A percentile compares a stretch with the other conserved stretches of the same genome.
Conservation (phyloP, 2,888 invertebrate species). For the Malacosoma neustria region DNA sequence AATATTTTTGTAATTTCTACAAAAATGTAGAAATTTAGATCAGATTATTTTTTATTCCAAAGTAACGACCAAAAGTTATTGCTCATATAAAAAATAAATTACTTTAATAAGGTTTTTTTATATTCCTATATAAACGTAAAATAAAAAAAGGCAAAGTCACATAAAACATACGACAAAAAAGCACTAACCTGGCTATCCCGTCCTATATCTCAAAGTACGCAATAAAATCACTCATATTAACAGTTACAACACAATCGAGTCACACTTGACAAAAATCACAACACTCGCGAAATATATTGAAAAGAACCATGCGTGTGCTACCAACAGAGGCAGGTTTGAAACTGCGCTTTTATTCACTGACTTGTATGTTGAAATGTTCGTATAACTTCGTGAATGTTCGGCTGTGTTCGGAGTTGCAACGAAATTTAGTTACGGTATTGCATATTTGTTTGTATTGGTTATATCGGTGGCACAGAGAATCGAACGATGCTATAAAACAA, state of each 20-base stretch:
- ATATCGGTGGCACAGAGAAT: conserved; percentile 13
- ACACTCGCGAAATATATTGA: conserved; percentile 12
- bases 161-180: background rate
- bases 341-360: conserved; percentile 33
- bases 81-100: too few relatives aligned
- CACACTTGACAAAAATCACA: conserved; percentile 32
- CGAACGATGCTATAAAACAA: conserved; percentile 15
- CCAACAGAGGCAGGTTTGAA: conserved; percentile 26
- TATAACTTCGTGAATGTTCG: conserved; percentile 31
- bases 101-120: too few relatives aligned
- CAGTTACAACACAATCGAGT: conserved; percentile 24
- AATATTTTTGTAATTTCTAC: too few relatives aligned
- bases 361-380: conserved; percentile 39
- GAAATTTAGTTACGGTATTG: conserved; percentile 14
- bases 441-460: conserved; percentile 23
- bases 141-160: background rate
- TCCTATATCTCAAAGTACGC: conserved; percentile 9
- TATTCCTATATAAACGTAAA: too few relatives aligned
- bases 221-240: conserved; percentile 23
- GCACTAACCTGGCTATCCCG: conserved; percentile 10
- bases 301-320: conserved; percentile 21
- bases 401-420: conserved; percentile 21
- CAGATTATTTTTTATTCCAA: too few relatives aligned
- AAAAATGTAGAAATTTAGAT: too few relatives aligned
- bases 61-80: too few relatives aligned